phyloP scores from a whole-genome alignment of 2,888 invertebrate species.

The Cremastobaeus sp. region DNA sequence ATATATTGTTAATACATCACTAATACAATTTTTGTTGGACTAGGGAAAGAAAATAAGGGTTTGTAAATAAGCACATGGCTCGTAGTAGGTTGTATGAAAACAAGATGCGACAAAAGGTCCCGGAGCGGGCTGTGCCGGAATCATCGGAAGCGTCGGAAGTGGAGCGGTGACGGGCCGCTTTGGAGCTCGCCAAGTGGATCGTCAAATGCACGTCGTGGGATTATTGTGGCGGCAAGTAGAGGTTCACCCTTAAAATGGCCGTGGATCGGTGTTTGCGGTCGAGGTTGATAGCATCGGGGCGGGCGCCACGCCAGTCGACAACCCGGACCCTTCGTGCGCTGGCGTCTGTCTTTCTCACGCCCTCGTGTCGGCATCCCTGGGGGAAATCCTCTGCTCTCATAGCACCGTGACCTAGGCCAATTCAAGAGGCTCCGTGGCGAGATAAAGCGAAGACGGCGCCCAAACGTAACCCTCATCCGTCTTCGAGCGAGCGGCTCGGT shows the following conservation, averaged over 20 bases:
- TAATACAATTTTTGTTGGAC: too few species aligned
- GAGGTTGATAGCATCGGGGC: constrained; percentile 74
- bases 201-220: constrained; percentile 52
- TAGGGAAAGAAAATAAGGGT: not conserved
- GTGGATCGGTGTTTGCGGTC: constrained; percentile 74
- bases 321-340: constrained; percentile 61
- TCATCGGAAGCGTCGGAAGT: too few species aligned
- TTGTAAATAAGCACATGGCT: too few species aligned
- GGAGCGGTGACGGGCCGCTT: constrained; percentile 39
- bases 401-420: constrained; percentile 68
- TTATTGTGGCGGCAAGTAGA: constrained; percentile 54
- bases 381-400: constrained; percentile 60
- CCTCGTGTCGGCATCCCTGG: constrained; percentile 44
- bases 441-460: constrained; percentile 72
- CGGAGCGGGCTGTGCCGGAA: constrained; percentile 15
- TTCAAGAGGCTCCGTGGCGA: constrained; percentile 50
- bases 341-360: constrained; percentile 49
- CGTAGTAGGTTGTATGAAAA: not conserved
- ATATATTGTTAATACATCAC: too few species aligned
- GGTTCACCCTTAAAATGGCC: constrained; percentile 70
- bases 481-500: constrained; percentile 28
- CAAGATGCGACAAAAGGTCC: constrained; percentile 11
- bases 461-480: constrained; percentile 70
- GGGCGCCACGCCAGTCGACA: constrained; percentile 72
- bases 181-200: constrained; percentile 53